Percentiles rank a stretch among this genome's conserved stretches.
phyloP scores from a whole-genome alignment of 2,888 invertebrate genomes.

The Volucella inanis region DNA sequence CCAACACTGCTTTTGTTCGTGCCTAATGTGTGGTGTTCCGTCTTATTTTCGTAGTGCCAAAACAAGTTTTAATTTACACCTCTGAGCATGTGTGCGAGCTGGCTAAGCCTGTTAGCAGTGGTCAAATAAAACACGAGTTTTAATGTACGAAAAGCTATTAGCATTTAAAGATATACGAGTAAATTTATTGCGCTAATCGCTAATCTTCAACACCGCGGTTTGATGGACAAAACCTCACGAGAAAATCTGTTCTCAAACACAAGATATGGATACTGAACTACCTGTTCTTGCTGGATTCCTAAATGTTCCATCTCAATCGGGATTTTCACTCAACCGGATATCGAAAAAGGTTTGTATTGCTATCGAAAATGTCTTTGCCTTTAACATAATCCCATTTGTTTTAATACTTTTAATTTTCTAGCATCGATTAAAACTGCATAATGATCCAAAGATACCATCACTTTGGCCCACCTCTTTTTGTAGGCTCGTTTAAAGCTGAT shows the following conservation, averaged over 20 bases:
- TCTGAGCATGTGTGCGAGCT: constrained; percentile 70
- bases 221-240: constrained; percentile 53
- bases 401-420: background rate
- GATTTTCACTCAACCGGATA: constrained; percentile 89
- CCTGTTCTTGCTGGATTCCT: constrained; percentile 90
- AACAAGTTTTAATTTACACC: constrained; percentile 73
- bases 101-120: constrained; percentile 71
- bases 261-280: constrained; percentile 88
- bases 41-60: constrained; percentile 71
- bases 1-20: constrained; percentile 68
- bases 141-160: constrained; percentile 43
- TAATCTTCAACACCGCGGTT: constrained; percentile 21
- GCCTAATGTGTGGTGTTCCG: constrained; percentile 56
- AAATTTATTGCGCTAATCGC: constrained; percentile 8
- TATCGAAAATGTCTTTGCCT: background rate
- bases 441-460: constrained; percentile 3
- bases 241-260: constrained; percentile 11
- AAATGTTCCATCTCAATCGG: constrained; percentile 89
- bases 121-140: constrained; percentile 65
- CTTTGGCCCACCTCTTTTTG: constrained; percentile 10
- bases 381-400: constrained; percentile 46
- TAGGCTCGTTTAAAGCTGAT: constrained; percentile 9
- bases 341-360: constrained; percentile 86
- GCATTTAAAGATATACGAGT: constrained; percentile 26
- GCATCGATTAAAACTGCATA: background rate